Conservation (phyloP, 2,888 invertebrate species). For the Rhyacophila evoluta region DNA sequence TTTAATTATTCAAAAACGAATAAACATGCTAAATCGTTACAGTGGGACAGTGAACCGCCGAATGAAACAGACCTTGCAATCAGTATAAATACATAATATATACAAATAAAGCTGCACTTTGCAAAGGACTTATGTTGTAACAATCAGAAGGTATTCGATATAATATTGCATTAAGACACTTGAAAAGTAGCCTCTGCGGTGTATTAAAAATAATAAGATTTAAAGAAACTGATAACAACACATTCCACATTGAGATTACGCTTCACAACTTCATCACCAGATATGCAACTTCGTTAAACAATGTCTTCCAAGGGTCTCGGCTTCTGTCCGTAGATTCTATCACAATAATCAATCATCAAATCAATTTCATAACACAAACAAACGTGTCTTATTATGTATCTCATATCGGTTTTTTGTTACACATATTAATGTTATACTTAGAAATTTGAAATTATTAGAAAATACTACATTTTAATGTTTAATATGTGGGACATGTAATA, state of each 20-base stretch:
- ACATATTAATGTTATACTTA: background rate
- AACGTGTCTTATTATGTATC: background rate
- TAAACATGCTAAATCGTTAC: constrained; percentile 14
- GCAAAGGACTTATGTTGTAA: constrained; percentile 39
- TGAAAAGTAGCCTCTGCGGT: background rate
- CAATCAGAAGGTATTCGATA: background rate
- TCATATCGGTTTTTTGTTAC: background rate
- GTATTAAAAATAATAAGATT: background rate
- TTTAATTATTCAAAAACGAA: constrained; percentile 35
- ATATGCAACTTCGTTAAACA: constrained; percentile 36
- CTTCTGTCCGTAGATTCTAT: background rate
- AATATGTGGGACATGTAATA: constrained; percentile 41
- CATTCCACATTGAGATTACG: constrained; percentile 42
- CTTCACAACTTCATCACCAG: constrained; percentile 34
- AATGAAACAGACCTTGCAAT: constrained; percentile 1
- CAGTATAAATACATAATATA: constrained; percentile 33
- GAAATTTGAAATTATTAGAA: background rate
- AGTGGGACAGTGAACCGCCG: background rate
- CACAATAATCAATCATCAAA: background rate
- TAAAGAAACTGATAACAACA: constrained; percentile 17
- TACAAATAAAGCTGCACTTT: constrained; percentile 46
- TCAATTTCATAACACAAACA: background rate
- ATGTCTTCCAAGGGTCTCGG: background rate
- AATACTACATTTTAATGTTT: constrained; percentile 4
- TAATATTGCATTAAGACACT: background rate